A percentile compares a stretch with the other conserved stretches of the same genome.
Evolutionary conservation across 2,113 vertebrate species (phyloP).

Genomic region (Bubo bubo): DNA sequence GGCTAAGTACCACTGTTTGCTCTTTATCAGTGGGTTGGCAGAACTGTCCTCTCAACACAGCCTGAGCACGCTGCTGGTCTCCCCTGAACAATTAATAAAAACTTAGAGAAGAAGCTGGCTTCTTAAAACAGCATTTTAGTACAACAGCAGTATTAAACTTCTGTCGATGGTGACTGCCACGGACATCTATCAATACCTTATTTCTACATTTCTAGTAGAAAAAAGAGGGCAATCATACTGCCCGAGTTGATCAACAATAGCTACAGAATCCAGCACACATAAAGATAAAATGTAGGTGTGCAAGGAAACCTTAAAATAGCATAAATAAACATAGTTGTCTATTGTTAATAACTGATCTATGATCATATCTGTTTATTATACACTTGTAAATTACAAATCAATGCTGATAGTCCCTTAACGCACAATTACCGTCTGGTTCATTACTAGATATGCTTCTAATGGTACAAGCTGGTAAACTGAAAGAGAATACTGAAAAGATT

Average conservation of each 20-base stretch:
- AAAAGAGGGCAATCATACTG: background rate
- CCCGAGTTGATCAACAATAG: background rate
- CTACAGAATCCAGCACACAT: background rate
- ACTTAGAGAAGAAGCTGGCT: background rate
- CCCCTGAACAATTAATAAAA: background rate
- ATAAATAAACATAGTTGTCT: background rate
- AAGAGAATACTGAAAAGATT: background rate
- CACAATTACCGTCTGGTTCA: slow-evolving; percentile 22
- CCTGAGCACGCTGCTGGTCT: background rate
- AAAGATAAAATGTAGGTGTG: background rate
- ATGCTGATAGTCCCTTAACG: background rate
- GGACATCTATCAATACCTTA: background rate
- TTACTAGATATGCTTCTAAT: background rate
- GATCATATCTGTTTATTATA: background rate
- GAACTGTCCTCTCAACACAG: background rate
- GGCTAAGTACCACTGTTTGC: fast-evolving
- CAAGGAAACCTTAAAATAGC: background rate
- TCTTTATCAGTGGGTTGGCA: background rate
- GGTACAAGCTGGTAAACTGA: background rate
- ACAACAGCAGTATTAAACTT: background rate
- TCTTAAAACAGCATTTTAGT: background rate
- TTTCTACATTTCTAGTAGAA: background rate
- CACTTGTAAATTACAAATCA: background rate
- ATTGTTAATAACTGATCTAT: background rate
- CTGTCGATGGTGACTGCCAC: background rate